These are phyloP conservation scores for Tanytarsus gracilentus DNA, from an alignment of 2,888 invertebrate genomes.

Conservation along the genomic window DNA sequence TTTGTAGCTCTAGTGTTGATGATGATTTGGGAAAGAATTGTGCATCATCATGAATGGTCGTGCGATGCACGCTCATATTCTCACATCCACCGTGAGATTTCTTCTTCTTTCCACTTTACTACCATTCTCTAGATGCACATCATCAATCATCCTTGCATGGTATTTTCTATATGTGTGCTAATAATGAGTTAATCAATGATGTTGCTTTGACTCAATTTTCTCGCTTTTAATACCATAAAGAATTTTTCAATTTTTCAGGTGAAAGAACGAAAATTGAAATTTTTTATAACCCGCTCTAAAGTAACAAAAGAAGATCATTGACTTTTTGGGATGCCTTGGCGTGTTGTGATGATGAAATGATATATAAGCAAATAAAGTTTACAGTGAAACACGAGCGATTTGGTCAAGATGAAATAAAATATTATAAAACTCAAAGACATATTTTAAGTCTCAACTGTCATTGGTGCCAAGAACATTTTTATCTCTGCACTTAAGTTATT, in stretches of 20 bases:
- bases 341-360: too few species aligned
- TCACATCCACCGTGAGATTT: background rate
- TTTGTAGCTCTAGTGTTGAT: background rate
- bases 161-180: background rate
- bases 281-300: background rate
- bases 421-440: too few species aligned
- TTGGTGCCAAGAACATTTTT: too few species aligned
- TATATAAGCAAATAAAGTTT: too few species aligned
- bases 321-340: too few species aligned
- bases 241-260: background rate
- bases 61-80: background rate
- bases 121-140: background rate
- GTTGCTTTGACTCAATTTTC: constrained; percentile 5
- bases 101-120: background rate
- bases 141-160: constrained; percentile 1
- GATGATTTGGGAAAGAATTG: too few species aligned
- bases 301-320: background rate
- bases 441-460: too few species aligned
- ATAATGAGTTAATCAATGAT: background rate
- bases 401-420: too few species aligned
- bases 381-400: too few species aligned
- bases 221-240: background rate
- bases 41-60: constrained; percentile 1
- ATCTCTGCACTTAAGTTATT: too few species aligned
- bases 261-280: background rate